phyloP scores from a whole-genome alignment of 2,888 invertebrate species.

The Tethea ocularis region DNA sequence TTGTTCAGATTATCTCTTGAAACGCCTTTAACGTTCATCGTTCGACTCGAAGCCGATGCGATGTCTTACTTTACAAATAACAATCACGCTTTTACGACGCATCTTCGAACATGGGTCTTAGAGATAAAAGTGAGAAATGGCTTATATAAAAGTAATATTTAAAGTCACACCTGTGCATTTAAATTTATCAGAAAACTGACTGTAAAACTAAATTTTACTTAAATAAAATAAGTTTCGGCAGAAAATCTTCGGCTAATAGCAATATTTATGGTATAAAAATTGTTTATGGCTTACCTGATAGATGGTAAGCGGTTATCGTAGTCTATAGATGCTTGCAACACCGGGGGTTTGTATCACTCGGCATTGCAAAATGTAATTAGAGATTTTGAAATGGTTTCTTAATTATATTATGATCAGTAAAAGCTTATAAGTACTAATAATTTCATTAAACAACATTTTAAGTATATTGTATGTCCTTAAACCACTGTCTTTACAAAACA shows the following conservation, averaged over 20 bases:
- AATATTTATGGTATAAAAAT: too few relatives aligned
- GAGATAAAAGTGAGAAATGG: slow-evolving; percentile 39
- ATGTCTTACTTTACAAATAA: slow-evolving; percentile 76
- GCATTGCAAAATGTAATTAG: too few relatives aligned
- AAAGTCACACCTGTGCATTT: slow-evolving; percentile 7
- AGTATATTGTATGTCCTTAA: too few relatives aligned
- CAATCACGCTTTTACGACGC: slow-evolving; percentile 63
- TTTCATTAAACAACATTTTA: too few relatives aligned
- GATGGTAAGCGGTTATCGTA: too few relatives aligned
- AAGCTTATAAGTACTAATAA: too few relatives aligned
- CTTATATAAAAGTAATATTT: slow-evolving; percentile 33
- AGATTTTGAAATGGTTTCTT: too few relatives aligned
- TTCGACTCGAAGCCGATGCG: slow-evolving; percentile 60
- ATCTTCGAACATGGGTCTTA: slow-evolving; percentile 25
- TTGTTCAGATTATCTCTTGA: slow-evolving; percentile 73
- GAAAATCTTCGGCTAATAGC: too few relatives aligned
- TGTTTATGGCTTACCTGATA: too few relatives aligned
- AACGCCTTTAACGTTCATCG: slow-evolving; percentile 67
- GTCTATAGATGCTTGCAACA: too few relatives aligned
- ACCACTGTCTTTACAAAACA: background rate
- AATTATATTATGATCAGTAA: too few relatives aligned
- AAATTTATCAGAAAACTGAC: background rate
- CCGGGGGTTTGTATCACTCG: too few relatives aligned
- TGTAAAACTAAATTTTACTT: background rate
- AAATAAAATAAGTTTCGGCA: background rate